These are phyloP conservation scores for Echeneis naucrates DNA, from an alignment of 2,797 vertebrate species.

Conservation along the genomic window DNA sequence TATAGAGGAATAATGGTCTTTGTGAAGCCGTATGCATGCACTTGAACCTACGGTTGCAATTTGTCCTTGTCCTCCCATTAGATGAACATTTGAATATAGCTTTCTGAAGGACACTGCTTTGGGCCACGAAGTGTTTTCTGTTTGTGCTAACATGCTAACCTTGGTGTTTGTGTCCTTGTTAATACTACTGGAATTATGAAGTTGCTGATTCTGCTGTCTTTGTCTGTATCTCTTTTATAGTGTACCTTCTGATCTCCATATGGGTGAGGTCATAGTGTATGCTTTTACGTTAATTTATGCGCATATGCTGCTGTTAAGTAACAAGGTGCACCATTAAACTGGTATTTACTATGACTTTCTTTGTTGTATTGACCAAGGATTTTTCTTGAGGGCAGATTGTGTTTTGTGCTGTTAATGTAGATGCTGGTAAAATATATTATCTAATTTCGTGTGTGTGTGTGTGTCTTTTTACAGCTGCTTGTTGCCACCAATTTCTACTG, in stretches of 20 bases:
- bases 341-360: background rate
- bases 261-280: conserved; percentile 28
- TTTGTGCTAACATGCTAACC: conserved; percentile 7
- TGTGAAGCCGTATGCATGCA: no score
- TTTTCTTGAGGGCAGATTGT: conserved; percentile 13
- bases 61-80: no score
- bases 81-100: no score
- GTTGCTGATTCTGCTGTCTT: conserved; percentile 30
- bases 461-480: background rate
- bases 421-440: conserved; percentile 1
- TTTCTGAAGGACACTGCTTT: background rate
- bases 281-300: no score
- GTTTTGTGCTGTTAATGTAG: conserved; percentile 5
- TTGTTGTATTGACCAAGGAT: background rate
- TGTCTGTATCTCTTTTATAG: conserved; percentile 34
- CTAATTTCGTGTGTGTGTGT: no score
- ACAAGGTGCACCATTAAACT: background rate
- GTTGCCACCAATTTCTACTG: background rate
- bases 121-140: background rate
- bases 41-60: no score
- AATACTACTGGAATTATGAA: background rate
- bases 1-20: conserved; percentile 3
- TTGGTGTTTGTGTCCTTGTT: conserved; percentile 7
- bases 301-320: conserved; percentile 17
- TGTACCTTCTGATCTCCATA: conserved; percentile 21